Evolutionary conservation across 1,140 invertebrate genomes (phyloP), one percentile per base, ranked within the genome.

Genomic region (Plutomurus gul): DNA sequence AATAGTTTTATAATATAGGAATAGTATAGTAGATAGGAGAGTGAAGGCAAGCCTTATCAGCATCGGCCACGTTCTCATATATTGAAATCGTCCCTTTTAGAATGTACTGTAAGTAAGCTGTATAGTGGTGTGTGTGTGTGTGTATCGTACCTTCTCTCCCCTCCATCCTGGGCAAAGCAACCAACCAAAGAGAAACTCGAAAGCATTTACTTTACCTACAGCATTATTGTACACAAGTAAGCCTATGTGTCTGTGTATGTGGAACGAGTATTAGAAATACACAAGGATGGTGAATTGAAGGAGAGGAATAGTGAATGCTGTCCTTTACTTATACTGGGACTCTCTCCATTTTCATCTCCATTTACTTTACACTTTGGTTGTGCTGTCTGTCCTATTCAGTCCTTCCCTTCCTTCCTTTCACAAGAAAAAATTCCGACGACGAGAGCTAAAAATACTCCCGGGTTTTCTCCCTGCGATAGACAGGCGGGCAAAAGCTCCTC

Each of bases 391-490:
- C 56, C 56, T 65, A 25, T 65, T 16, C 51, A 65, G 56, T 65
- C 56, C 56, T 65, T 65, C 56, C 56, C 56, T 65, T 13, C 56
- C 56, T 65, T 65, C 74, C 74, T 75, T 75, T 75, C 74, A 75
- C 74, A 56, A 75, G 47, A 51, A 56, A 75, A 56, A 75, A 56
- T 25, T 56, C 47, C 30, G 20, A 40, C 30, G 20, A 40, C 30
- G 27, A 75, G 74, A 75, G 39, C 47, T 75, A 75, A 75, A 75
- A 75, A 75, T 75, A 75, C 25, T 75, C 37, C 47, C 43, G 49
- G 43, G 30, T 75, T 75, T 75, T 75, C 74, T 75, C 47, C 47
- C 47, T 75, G 46, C 74, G 47, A 8, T 30, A 36, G 27, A 39
- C 47, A 56, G 27, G 56, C 56, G 56, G 36, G 70, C 36, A 39